phyloP scores from a whole-genome alignment of 2,888 invertebrate species.

The Rosalia funebris region DNA sequence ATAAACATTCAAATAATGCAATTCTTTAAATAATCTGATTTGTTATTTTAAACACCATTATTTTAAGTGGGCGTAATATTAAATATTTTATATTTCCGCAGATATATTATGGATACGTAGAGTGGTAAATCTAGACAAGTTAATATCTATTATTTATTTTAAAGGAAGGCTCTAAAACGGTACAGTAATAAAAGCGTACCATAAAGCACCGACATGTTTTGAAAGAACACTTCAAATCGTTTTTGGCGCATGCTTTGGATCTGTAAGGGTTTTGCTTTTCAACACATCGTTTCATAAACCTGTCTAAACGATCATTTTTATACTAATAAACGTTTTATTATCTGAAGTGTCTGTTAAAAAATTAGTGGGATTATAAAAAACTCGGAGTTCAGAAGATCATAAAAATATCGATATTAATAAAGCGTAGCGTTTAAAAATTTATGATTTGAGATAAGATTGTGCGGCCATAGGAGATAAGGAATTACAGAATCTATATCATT shows the following conservation, averaged over 20 bases:
- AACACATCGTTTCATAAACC: slow-evolving; percentile 52
- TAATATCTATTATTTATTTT: background rate
- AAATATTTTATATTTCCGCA: too few species aligned
- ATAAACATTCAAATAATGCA: too few species aligned
- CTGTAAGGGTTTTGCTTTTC: slow-evolving; percentile 40
- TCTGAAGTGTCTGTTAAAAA: slow-evolving; percentile 27
- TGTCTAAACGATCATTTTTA: slow-evolving; percentile 46
- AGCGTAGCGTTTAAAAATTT: slow-evolving; percentile 18
- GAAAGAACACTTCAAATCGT: slow-evolving; percentile 29
- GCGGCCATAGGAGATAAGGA: slow-evolving; percentile 15
- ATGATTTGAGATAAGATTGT: slow-evolving; percentile 22
- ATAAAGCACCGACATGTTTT: slow-evolving; percentile 29
- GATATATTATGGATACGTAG: too few species aligned
- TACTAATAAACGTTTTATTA: slow-evolving; percentile 34
- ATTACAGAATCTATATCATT: slow-evolving; percentile 16
- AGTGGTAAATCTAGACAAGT: background rate
- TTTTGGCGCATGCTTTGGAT: slow-evolving; percentile 31
- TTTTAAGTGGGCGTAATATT: too few species aligned
- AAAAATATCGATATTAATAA: slow-evolving; percentile 25
- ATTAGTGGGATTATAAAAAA: slow-evolving; percentile 20
- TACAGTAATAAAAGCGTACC: slow-evolving; percentile 19
- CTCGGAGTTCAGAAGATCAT: slow-evolving; percentile 17
- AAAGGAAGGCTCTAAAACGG: background rate
- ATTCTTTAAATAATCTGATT: too few species aligned
- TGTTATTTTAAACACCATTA: too few species aligned